Base-by-base conservation (phyloP, 2,888 invertebrate genomes). In the Sphaeridia pumilis region DNA sequence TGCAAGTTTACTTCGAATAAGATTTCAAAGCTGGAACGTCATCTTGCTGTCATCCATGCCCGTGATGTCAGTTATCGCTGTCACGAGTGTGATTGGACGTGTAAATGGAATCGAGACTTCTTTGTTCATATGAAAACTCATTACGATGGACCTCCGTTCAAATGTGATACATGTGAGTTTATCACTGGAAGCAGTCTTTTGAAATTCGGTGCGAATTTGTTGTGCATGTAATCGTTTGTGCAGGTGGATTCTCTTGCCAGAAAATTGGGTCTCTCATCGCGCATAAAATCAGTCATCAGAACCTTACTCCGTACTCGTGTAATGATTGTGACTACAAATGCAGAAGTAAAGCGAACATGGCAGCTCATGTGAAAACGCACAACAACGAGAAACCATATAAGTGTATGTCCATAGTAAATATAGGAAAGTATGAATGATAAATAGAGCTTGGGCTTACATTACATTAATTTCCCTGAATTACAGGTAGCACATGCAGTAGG, bases 91-190 rank as follows among this genome's bases (percentile, higher is more conserved):
- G 73, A 74, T n/a, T 80, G 77, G 68, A 75, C 76, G 43, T 77
- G 78, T 63, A 76, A 76, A 59, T 79, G 78, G 72, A 79, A 78
- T 65, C 73, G 77, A 28, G 75, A 76, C 61, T 80, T 77, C 68
- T 75, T 77, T 59, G 71, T 72, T 56, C 81, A 81, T 65, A 77
- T 79, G 75, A 76, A 75, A 64, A 71, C 70, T 24, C 76, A 76
- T 68, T 78, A 77, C 66, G 69, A 72, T 45, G 79, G 79, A 20
- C 78, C 79, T n/a, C 79, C 80, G n/a, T 79, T 74, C 66, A 72
- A 73, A 60, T 81, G 81, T 68, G 78, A 79, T 62, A 72, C 71
- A 49, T 81, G 81, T 73, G 58, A 65, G 60, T 65, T 41, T 24
- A n/a, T n/a, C n/a, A n/a, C n/a, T n/a, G n/a, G n/a, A n/a, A n/a